These are phyloP conservation scores for Bambusicola thoracicus DNA, from an alignment of 2,113 vertebrate species.

Conservation along the genomic window DNA sequence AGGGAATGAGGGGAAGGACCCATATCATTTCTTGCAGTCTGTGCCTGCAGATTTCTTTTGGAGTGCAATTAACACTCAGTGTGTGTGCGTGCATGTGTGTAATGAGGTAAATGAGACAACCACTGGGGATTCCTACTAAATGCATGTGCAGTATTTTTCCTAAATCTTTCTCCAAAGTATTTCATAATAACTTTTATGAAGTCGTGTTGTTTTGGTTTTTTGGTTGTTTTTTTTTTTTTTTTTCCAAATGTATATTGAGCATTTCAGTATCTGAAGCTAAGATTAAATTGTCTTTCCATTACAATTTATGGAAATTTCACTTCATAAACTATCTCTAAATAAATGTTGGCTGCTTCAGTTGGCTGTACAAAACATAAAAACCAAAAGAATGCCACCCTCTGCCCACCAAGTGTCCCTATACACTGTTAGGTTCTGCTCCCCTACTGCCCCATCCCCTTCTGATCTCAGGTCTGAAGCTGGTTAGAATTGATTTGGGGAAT, in stretches of 20 bases:
- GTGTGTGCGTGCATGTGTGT: not conserved
- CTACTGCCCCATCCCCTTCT: not conserved
- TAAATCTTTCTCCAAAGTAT: constrained; percentile 22
- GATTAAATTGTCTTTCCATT: constrained; percentile 12
- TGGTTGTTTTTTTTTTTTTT: not conserved
- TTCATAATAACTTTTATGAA: constrained; percentile 25
- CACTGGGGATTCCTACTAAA: constrained; percentile 30
- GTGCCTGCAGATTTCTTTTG: constrained; percentile 49
- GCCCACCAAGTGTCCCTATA: not conserved
- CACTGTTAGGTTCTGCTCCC: not conserved
- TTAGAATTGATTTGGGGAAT: constrained; percentile 23
- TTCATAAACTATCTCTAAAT: constrained; percentile 41
- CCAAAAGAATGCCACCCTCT: not conserved
- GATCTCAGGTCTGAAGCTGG: constrained; percentile 1
- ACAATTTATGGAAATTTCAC: constrained; percentile 47
- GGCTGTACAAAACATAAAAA: not conserved
- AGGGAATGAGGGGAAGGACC: constrained; percentile 29
- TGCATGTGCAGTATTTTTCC: constrained; percentile 50
- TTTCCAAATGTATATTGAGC: not conserved
- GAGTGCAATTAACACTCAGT: constrained; percentile 54
- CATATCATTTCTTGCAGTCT: constrained; percentile 25
- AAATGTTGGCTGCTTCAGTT: constrained; percentile 8
- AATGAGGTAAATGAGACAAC: constrained; percentile 51
- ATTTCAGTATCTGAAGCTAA: constrained; percentile 5
- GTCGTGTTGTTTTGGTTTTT: not conserved